A percentile compares a stretch with the other conserved stretches of the same genome.
phyloP scores from a whole-genome alignment of 2,888 invertebrate species.

The Ormyrus thymus region DNA sequence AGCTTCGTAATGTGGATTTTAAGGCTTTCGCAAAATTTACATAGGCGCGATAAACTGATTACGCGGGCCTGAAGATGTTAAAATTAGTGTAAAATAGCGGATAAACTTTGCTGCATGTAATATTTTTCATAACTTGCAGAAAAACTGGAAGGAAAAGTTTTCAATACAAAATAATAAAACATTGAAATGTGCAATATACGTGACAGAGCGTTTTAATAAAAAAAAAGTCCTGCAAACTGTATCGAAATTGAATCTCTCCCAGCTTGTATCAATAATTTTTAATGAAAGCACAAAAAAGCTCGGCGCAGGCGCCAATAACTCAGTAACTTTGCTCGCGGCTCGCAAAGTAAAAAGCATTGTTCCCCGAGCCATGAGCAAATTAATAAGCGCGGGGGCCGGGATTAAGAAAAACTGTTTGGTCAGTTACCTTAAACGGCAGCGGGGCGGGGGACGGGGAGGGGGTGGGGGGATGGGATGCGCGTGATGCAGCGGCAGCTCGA shows the following conservation, averaged over 20 bases:
- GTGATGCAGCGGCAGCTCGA: conserved; percentile 34
- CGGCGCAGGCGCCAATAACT: neutral
- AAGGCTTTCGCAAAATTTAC: too few relatives aligned
- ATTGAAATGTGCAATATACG: too few relatives aligned
- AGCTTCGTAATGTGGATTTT: too few relatives aligned
- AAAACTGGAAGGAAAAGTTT: too few relatives aligned
- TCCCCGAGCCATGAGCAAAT: neutral
- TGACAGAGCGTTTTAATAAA: too few relatives aligned
- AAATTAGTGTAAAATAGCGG: too few relatives aligned
- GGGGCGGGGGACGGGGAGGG: neutral
- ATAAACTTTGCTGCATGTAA: too few relatives aligned
- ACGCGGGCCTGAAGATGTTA: too few relatives aligned
- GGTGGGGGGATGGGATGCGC: neutral
- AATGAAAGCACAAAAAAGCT: neutral
- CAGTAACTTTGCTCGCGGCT: too few relatives aligned
- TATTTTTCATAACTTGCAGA: too few relatives aligned
- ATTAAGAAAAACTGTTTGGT: conserved; percentile 28
- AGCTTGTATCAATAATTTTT: conserved; percentile 11
- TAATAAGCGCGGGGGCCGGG: neutral
- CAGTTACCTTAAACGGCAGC: conserved; percentile 8
- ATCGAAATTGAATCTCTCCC: conserved; percentile 14
- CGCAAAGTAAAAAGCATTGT: neutral
- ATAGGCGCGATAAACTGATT: too few relatives aligned
- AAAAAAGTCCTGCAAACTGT: neutral
- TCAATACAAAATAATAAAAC: too few relatives aligned